Percentiles rank a stretch among this genome's conserved stretches.
phyloP scores from a whole-genome alignment of 64 coral and sea anemone genomes.

The Porites australiensis region DNA sequence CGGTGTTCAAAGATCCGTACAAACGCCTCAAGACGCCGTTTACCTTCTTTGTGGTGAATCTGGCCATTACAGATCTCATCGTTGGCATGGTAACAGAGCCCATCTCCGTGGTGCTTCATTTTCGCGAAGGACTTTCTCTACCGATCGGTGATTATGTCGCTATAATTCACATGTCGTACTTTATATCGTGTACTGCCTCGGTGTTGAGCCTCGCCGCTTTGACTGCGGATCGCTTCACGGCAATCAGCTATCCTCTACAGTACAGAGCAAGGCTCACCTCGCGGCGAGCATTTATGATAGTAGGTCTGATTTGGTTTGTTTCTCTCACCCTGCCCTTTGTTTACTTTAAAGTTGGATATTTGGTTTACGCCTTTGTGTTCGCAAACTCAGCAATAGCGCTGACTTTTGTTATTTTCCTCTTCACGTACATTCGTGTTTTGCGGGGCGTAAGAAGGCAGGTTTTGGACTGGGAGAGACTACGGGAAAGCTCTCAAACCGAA shows the following conservation, averaged over 20 bases:
- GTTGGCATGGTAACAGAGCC: slow-evolving; percentile 55
- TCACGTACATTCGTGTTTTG: slow-evolving; percentile 59
- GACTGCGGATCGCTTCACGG: slow-evolving; percentile 36
- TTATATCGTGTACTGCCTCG: slow-evolving; percentile 51
- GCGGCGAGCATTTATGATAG: background rate
- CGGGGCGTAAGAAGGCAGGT: slow-evolving; percentile 59
- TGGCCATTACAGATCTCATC: slow-evolving; percentile 42
- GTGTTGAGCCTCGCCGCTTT: slow-evolving; percentile 51
- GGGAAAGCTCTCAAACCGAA: slow-evolving; percentile 33
- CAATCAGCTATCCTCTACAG: slow-evolving; percentile 49
- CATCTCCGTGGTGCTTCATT: slow-evolving; percentile 21
- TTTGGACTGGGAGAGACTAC: slow-evolving; percentile 33
- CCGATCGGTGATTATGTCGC: background rate
- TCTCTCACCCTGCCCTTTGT: slow-evolving; percentile 43
- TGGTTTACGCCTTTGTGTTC: slow-evolving; percentile 71
- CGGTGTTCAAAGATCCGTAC: slow-evolving; percentile 27
- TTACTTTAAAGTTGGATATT: slow-evolving; percentile 76
- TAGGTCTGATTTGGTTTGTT: slow-evolving; percentile 46
- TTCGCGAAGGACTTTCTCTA: slow-evolving; percentile 50
- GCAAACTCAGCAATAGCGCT: slow-evolving; percentile 63
- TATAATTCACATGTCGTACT: slow-evolving; percentile 35
- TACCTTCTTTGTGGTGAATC: slow-evolving; percentile 63
- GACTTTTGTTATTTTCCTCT: slow-evolving; percentile 63
- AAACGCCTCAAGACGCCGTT: slow-evolving; percentile 59
- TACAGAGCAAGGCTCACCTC: slow-evolving; percentile 7